Base-by-base conservation (phyloP, 2,797 vertebrate species). In the Rhinogobio ventralis region DNA sequence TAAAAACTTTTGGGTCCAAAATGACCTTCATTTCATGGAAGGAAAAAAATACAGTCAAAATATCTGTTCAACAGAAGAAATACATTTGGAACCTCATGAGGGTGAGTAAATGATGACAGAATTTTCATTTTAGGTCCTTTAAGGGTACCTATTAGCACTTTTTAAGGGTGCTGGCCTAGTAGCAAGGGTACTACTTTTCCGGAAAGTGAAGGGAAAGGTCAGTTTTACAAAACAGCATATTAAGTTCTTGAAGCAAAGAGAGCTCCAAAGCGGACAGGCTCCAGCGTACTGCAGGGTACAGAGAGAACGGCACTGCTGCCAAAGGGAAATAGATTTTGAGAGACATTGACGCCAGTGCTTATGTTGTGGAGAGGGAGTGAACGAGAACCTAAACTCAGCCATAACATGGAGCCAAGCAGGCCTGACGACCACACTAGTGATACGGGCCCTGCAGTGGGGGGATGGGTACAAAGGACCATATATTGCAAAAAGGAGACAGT, bases 401-500 rank as follows among this genome's bases (percentile, higher is more conserved):
- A 93, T 93, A 94, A 94, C 93, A 94, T 91, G 89, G 92, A 92
- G 89, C 15, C 88, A 91, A 90, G 84, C 84, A 42, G 69, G n/a
- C 28, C 57, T 64, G 51, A 57, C 57, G 90, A 90, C 77, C 89
- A 89, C 76, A 68, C 92, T 93, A 92, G 94, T 94, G 92, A 95
- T 93, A 92, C 88, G 69, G 89, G 91, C 81, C 78, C 73, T 72
- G 53, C 49, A 33, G 39, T 53, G 90, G 86, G 84, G 83, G 77
- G 84, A 49, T 39, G 74, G 60, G 55, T 45, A 68, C 88, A 23
- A 87, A 86, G 88, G 89, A 92, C 90, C 84, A 90, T 94, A 95
- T 94, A 94, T 95, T 82, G 93, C 68, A 46, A 79, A 81, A 93
- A 93, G 89, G 90, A 94, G 94, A 94, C 94, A 94, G 91, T 94